Evolutionary conservation across 2,113 vertebrate species (phyloP).

Genomic region (Sylvietta virens): DNA sequence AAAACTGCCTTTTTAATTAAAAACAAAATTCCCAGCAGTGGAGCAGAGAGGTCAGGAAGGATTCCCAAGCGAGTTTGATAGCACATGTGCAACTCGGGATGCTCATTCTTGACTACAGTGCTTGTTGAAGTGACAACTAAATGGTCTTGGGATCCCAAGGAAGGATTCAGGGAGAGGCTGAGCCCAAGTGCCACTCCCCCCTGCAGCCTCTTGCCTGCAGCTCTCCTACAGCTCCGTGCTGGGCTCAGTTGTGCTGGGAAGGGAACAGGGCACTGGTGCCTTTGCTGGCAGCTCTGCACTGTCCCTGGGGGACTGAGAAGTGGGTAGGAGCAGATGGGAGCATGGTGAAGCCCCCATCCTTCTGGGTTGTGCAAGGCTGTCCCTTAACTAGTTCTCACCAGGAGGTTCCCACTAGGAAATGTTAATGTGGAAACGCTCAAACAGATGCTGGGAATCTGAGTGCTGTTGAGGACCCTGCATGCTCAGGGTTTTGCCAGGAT

Average conservation of each 20-base stretch:
- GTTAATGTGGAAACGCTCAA: background rate
- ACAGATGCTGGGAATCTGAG: background rate
- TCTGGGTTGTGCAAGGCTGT: background rate
- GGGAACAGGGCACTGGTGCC: background rate
- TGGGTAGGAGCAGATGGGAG: background rate
- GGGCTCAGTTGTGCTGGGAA: background rate
- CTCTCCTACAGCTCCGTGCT: accelerated
- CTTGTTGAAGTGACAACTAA: background rate
- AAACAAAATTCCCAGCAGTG: background rate
- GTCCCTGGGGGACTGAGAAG: background rate
- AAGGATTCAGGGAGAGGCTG: background rate
- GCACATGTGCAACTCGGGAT: background rate
- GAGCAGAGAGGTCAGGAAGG: background rate
- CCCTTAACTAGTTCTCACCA: background rate
- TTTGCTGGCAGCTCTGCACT: background rate
- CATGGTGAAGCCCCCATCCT: background rate
- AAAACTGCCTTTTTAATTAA: background rate
- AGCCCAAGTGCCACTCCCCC: background rate
- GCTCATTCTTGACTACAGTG: background rate
- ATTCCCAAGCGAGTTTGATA: background rate
- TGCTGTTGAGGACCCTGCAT: background rate
- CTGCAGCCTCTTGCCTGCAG: background rate
- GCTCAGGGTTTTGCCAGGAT: background rate
- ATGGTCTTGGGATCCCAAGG: background rate
- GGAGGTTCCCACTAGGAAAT: background rate